Evolutionary conservation across 2,797 vertebrate species (phyloP), one percentile per base, ranked within the genome.

Genomic region (Phoeniculus purpureus): DNA sequence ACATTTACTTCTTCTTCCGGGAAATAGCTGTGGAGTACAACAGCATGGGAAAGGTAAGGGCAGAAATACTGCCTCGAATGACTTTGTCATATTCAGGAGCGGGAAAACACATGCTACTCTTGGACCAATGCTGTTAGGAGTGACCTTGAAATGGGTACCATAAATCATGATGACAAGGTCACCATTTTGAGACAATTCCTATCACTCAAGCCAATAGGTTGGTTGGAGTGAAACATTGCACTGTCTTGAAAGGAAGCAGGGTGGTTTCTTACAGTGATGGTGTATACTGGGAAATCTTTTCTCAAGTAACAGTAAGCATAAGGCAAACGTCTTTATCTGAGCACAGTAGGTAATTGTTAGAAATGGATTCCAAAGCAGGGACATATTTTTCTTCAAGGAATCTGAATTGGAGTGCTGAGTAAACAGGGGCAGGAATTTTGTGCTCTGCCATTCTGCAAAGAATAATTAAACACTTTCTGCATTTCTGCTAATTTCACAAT

Each of bases 21-120:
- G 99, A 99, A 97, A 99, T 99, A 92, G 99, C 99, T 2, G 99
- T 99, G 97, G 99, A 99, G 91, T 99, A 99, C 98, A 99, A 99
- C 98, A 99, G 98, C 96, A 99, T 99, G 99, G 99, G 99, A 93
- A 99, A 99, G 99, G 99, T 99, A 97, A 97, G 97, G 51, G 47
- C 52, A 59, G 65, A 90, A 74, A 40, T 9, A 9, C 66, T 68
- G 60, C 71, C 71, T 88, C 66, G 32, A 90, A 89, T 89, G 87
- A 87, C 43, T 85, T 60, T 76, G 87, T 67, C 54, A 89, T 50
- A 56, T 75, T 75, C 51, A n/a, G 66, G 61, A 80, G 84, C 60
- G 83, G 54, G 65, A 84, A 95, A 85, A 90, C 58, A 59, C 67
- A 40, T 7, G 60, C 52, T 62, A 14, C 81, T 87, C 85, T 87